These are phyloP conservation scores for Chloebia gouldiae DNA, from an alignment of 2,113 vertebrate genomes.

Conservation along the genomic window DNA sequence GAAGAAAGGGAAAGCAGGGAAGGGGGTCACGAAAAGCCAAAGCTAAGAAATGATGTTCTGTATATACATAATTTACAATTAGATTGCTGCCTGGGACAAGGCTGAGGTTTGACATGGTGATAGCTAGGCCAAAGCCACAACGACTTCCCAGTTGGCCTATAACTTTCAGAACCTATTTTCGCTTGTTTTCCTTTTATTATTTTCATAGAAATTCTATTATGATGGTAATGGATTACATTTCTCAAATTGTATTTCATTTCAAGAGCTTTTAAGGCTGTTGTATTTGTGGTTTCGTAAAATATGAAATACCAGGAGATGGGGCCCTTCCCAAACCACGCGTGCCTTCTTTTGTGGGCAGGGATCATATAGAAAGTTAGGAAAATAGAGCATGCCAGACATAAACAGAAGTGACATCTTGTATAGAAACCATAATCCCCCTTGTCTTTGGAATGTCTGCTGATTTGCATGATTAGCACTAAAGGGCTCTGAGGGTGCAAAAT, in stretches of 20 bases:
- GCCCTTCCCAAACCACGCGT: conserved; percentile 3
- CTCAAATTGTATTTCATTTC: conserved; percentile 52
- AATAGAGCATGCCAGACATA: background rate
- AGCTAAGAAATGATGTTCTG: conserved; percentile 35
- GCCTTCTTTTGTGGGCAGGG: background rate
- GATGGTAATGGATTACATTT: conserved; percentile 41
- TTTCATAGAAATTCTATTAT: conserved; percentile 36
- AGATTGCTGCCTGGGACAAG: conserved; percentile 17
- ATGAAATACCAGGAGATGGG: background rate
- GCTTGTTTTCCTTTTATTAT: conserved; percentile 36
- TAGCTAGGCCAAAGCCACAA: conserved; percentile 39
- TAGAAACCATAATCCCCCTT: background rate
- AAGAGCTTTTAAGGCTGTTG: conserved; percentile 3
- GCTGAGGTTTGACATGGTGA: conserved; percentile 7
- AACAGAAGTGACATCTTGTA: conserved; percentile 20
- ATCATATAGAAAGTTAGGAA: background rate
- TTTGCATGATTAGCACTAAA: background rate
- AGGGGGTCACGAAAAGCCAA: conserved; percentile 51
- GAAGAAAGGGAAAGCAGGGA: conserved; percentile 59
- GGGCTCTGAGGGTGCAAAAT: background rate
- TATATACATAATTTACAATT: conserved; percentile 41
- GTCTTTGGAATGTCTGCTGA: conserved; percentile 37
- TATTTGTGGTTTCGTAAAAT: conserved; percentile 32
- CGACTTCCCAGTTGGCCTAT: conserved; percentile 44
- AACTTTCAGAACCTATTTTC: conserved; percentile 27